Base-by-base conservation (phyloP, 1,140 invertebrate genomes). In the Zeugodacus cucurbitae region DNA sequence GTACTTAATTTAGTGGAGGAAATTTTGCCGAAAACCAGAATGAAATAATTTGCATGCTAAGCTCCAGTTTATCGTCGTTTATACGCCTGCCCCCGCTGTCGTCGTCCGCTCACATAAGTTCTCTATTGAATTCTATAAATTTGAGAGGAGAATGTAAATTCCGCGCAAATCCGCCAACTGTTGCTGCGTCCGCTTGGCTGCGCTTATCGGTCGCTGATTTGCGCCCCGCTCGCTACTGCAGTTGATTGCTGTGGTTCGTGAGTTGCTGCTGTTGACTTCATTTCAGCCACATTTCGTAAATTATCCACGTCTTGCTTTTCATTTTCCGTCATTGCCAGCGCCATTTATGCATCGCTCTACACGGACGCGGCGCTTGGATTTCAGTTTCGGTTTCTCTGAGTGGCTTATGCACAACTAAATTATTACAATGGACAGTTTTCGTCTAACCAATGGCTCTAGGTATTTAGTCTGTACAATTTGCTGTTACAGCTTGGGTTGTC, bases 371-470 rank as follows among this genome's bases (percentile, higher is more conserved):
- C 41, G 44, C 8, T 26, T 7, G 74, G 7, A 3, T 82, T 44
- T 22, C 74, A 48, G 11, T 82, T 82, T 44, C n/a, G 41, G 74
- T 82, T 48, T 44, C 10, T 8, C 74, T 48, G 41, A 82, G 74
- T 82, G n/a, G 74, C 74, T 82, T 48, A 29, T 37, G 74, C 74
- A 82, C 41, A 41, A 82, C 74, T 82, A 48, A 82, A 44, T 82
- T 41, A 48, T 54, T 82, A 82, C 74, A 82, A 54, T 82, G 37
- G 48, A 82, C 74, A 10, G 48, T 48, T 82, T 82, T 82, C n/a
- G 74, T 48, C 74, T 54, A 82, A 82, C 74, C 41, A 82, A 82
- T 34, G 34, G n/a, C 7, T 2, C 37, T 82, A 29, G 26, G 22
- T 4, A 62, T 26, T 62, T 62, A 11, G 22, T 62, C 58, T 62